These are phyloP conservation scores for Drosophila heteroneura DNA, from an alignment of 2,888 invertebrate species.

Conservation along the genomic window DNA sequence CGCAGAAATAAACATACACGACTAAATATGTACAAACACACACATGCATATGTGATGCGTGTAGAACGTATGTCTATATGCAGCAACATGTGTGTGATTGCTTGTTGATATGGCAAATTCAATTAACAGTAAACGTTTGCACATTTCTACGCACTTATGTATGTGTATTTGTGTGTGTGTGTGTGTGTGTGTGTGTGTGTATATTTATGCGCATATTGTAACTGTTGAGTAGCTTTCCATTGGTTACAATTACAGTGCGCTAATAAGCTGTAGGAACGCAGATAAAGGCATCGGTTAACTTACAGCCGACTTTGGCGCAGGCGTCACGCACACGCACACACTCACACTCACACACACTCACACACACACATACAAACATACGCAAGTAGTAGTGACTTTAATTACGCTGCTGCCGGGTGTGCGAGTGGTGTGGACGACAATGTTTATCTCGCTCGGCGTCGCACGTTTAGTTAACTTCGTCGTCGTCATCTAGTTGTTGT, in stretches of 20 bases:
- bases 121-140: slow-evolving; percentile 5
- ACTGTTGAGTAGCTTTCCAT: slow-evolving; percentile 53
- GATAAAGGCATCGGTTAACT: slow-evolving; percentile 49
- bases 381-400: slow-evolving; percentile 54
- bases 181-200: not conserved
- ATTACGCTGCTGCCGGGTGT: slow-evolving; percentile 59
- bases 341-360: slow-evolving; percentile 3
- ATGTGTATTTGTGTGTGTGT: slow-evolving; percentile 8
- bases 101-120: slow-evolving; percentile 1
- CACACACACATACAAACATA: not conserved
- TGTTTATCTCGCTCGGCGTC: slow-evolving; percentile 45
- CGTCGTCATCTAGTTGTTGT: slow-evolving; percentile 8
- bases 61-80: not conserved
- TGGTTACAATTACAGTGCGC: slow-evolving; percentile 43
- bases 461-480: slow-evolving; percentile 44
- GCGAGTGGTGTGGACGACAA: slow-evolving; percentile 7
- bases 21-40: not conserved
- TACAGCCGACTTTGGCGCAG: slow-evolving; percentile 38
- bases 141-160: not conserved
- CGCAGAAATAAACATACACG: not conserved
- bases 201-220: slow-evolving; percentile 25
- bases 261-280: slow-evolving; percentile 63
- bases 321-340: slow-evolving; percentile 33
- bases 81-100: slow-evolving; percentile 23
- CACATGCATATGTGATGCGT: not conserved